These are phyloP conservation scores for Leptarthrus brevirostris DNA, from an alignment of 2,888 invertebrate genomes.

Conservation along the genomic window DNA sequence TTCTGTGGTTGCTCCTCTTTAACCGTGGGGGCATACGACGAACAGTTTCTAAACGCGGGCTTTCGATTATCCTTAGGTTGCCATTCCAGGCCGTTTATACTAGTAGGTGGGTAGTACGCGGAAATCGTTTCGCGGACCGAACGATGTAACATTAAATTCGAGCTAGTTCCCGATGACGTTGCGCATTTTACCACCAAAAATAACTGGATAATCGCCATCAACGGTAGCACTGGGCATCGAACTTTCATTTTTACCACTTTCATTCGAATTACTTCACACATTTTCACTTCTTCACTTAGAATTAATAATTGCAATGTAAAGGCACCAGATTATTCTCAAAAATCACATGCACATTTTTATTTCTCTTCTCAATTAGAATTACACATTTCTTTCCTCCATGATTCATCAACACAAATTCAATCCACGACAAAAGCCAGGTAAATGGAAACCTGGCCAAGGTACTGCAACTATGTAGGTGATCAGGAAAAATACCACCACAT, in stretches of 20 bases:
- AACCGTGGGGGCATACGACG: slow-evolving; percentile 81
- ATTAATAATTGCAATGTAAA: neutral
- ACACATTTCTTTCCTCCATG: slow-evolving; percentile 2
- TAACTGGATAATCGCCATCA: slow-evolving; percentile 13
- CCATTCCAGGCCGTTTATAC: slow-evolving; percentile 53
- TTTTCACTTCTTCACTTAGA: neutral
- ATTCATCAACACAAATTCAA: neutral
- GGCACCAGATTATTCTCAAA: neutral
- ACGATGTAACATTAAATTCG: neutral
- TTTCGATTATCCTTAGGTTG: slow-evolving; percentile 78
- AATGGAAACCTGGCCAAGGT: slow-evolving; percentile 25
- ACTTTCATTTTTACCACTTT: slow-evolving; percentile 16
- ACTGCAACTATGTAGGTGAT: neutral
- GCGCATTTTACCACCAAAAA: neutral
- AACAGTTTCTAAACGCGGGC: slow-evolving; percentile 87
- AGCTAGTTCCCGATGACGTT: slow-evolving; percentile 13
- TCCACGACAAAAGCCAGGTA: slow-evolving; percentile 22
- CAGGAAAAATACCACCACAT: slow-evolving; percentile 3
- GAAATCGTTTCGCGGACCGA: neutral
- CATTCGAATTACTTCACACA: slow-evolving; percentile 20
- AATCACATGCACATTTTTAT: neutral
- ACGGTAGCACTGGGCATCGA: neutral
- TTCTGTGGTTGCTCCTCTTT: slow-evolving; percentile 81
- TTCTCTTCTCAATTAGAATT: neutral
- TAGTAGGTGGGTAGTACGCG: neutral